Evolutionary conservation across 2,113 vertebrate species (phyloP).

Genomic region (Condylura cristata): DNA sequence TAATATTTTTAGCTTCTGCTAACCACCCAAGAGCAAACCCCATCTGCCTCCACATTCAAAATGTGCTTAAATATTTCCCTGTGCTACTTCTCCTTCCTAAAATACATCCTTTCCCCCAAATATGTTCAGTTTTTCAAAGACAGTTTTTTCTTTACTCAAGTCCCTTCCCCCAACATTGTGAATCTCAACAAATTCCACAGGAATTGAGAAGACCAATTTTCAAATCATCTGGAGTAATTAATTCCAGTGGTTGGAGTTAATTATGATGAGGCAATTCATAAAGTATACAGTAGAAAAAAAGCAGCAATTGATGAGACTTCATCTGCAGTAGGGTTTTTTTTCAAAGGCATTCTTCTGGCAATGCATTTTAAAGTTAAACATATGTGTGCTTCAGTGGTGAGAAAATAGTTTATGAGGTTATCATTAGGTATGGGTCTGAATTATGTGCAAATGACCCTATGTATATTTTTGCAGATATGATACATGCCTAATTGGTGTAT

Average conservation of each 20-base stretch:
- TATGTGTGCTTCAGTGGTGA: conserved; percentile 43
- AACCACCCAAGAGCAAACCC: too few species aligned
- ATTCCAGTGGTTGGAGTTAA: conserved; percentile 79
- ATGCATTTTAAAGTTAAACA: conserved; percentile 64
- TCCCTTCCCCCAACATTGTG: not conserved
- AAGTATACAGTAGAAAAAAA: conserved; percentile 75
- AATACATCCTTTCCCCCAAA: not conserved
- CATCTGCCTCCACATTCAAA: not conserved
- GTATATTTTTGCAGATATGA: conserved; percentile 47
- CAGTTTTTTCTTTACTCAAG: not conserved
- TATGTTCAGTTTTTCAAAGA: not conserved
- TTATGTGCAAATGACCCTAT: not conserved
- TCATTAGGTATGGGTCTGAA: conserved; percentile 34
- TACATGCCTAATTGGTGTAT: conserved; percentile 23
- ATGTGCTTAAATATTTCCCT: not conserved
- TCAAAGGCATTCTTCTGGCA: conserved; percentile 7
- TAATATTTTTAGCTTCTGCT: not conserved
- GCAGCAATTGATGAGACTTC: conserved; percentile 60
- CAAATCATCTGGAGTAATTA: conserved; percentile 77
- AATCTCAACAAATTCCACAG: conserved; percentile 60
- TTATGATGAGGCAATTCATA: conserved; percentile 82
- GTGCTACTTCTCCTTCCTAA: not conserved
- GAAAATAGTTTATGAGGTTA: conserved; percentile 56
- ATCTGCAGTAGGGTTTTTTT: conserved; percentile 54
- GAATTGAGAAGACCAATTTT: conserved; percentile 62